Conservation (phyloP, 2,113 vertebrate genomes). For the Otocyon megalotis region DNA sequence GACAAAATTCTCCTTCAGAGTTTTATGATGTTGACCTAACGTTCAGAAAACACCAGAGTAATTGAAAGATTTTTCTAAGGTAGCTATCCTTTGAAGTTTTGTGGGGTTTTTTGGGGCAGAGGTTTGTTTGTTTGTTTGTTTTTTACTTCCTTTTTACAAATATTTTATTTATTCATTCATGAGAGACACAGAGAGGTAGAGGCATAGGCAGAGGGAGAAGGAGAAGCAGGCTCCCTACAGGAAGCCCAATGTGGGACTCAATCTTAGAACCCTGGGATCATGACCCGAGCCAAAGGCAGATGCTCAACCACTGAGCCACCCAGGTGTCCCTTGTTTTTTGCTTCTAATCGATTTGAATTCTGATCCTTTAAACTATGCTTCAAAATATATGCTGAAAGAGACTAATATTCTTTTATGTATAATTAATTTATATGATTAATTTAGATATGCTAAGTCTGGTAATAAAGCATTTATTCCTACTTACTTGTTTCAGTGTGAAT, state of each 20-base stretch:
- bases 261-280: too few relatives aligned
- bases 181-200: too few relatives aligned
- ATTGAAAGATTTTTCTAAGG: not conserved
- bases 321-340: not conserved
- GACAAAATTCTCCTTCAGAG: not conserved
- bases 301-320: too few relatives aligned
- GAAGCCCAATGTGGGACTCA: too few relatives aligned
- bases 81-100: not conserved
- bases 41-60: not conserved
- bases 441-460: not conserved
- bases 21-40: not conserved
- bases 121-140: not conserved
- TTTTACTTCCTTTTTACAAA: not conserved
- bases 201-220: too few relatives aligned
- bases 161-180: too few relatives aligned
- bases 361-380: not conserved
- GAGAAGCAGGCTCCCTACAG: too few relatives aligned
- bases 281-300: too few relatives aligned
- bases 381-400: not conserved
- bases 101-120: not conserved
- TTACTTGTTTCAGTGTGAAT: not conserved
- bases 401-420: not conserved
- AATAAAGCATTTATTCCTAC: not conserved
- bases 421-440: not conserved
- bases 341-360: not conserved